Percentiles rank a stretch among this genome's conserved stretches.
Conservation (phyloP, 2,113 vertebrate species). For the Aptenodytes forsteri region DNA sequence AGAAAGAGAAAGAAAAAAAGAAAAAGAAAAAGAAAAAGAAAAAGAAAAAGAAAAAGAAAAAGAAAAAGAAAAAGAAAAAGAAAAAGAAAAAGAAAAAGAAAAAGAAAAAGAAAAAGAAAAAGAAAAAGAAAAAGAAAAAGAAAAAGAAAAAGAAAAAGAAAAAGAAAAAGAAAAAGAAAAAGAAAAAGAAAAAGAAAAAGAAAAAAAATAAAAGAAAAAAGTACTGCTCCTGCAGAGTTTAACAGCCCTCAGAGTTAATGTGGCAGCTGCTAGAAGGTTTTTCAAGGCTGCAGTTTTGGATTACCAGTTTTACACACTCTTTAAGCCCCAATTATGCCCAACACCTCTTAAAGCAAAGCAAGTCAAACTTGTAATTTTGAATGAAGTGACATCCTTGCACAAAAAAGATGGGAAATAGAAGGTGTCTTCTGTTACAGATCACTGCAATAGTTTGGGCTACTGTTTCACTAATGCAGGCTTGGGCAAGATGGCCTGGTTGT, state of each 20-base stretch:
- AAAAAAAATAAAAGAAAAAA: fast-evolving
- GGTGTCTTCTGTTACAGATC: not conserved
- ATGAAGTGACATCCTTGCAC: not conserved
- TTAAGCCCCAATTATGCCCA: not conserved
- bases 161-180: too few species aligned
- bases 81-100: not conserved
- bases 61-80: too few species aligned
- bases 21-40: too few species aligned
- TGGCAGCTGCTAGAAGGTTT: not conserved
- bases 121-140: too few species aligned
- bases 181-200: too few species aligned
- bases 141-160: too few species aligned
- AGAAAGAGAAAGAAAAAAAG: not conserved
- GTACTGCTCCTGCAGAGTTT: not conserved
- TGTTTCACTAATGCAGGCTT: not conserved
- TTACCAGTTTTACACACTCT: not conserved
- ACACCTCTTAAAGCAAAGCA: not conserved
- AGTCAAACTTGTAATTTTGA: not conserved
- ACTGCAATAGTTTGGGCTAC: not conserved
- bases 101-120: too few species aligned
- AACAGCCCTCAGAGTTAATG: not conserved
- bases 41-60: too few species aligned
- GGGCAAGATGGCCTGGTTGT: not conserved
- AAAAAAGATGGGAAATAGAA: not conserved
- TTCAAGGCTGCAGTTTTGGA: not conserved